Conservation (phyloP, 2,113 vertebrate genomes). For the Tenebrosternarchus preto region DNA sequence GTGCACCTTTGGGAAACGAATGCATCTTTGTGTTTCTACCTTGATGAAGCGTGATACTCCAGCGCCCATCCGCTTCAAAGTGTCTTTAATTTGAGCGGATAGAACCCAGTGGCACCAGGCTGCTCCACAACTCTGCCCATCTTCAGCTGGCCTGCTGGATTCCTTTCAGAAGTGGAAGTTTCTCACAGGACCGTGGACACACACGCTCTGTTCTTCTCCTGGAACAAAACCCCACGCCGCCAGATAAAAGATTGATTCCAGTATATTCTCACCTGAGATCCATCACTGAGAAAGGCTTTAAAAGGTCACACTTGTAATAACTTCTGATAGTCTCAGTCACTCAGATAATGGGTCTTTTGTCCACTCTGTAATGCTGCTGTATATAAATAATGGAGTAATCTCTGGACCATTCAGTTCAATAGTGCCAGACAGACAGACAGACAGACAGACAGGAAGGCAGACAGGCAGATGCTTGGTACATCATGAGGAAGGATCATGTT, state of each 20-base stretch:
- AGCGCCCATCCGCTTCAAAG: conserved; percentile 69
- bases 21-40: conserved; percentile 72
- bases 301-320: conserved; percentile 85
- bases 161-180: conserved; percentile 71
- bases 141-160: conserved; percentile 64
- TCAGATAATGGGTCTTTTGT: conserved; percentile 81
- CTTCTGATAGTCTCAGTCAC: conserved; percentile 80
- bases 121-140: conserved; percentile 72
- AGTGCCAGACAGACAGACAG: conserved; percentile 66
- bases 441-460: too few species aligned
- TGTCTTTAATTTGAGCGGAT: conserved; percentile 75
- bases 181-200: conserved; percentile 60
- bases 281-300: conserved; percentile 79
- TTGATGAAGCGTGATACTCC: conserved; percentile 76
- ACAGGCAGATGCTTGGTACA: conserved; percentile 65
- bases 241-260: conserved; percentile 81
- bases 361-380: conserved; percentile 78
- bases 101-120: conserved; percentile 68
- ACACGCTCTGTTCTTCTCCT: conserved; percentile 55
- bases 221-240: conserved; percentile 68
- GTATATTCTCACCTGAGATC: conserved; percentile 84
- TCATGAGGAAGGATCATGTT: conserved; percentile 68
- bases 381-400: conserved; percentile 85
- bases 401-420: conserved; percentile 81
- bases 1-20: conserved; percentile 74